A percentile compares a stretch with the other conserved stretches of the same genome.
Conservation (phyloP, 30 jellyfish, hydroid and myxozoan species). For the Hydractinia symbiolongicarpus region DNA sequence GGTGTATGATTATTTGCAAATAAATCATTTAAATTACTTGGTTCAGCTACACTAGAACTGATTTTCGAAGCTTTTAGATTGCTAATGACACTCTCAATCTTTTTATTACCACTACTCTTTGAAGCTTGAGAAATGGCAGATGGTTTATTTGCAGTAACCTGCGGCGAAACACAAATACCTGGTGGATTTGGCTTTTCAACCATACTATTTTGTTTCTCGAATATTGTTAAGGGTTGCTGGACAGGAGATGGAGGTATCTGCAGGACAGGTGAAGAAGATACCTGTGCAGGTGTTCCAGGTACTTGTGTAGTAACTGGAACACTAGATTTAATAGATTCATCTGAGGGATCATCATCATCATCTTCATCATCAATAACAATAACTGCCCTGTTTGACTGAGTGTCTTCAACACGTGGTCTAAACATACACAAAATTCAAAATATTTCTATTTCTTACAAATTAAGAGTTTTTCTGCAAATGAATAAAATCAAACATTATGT, state of each 20-base stretch:
- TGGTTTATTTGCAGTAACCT: neutral
- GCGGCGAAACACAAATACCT: neutral
- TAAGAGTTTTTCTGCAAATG: no score
- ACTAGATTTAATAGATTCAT: neutral
- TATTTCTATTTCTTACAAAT: no score
- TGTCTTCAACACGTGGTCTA: no score
- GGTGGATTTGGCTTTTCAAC: no score
- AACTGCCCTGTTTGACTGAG: neutral
- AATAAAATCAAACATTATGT: no score
- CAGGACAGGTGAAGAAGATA: neutral
- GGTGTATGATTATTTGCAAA: neutral
- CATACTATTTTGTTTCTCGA: neutral
- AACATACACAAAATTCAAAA: no score
- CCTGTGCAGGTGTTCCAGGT: neutral
- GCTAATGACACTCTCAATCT: slow-evolving; percentile 6
- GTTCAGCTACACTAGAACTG: neutral
- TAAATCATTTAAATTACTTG: slow-evolving; percentile 7
- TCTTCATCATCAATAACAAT: slow-evolving; percentile 31
- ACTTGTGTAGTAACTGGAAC: slow-evolving; percentile 1
- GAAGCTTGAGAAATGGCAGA: neutral
- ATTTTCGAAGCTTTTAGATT: slow-evolving; percentile 3
- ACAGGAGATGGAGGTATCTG: neutral
- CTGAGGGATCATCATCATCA: neutral
- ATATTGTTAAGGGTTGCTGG: neutral
- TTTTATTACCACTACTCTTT: neutral